phyloP scores from a whole-genome alignment of 2,113 vertebrate species.

The Pseudorectes ferrugineus region DNA sequence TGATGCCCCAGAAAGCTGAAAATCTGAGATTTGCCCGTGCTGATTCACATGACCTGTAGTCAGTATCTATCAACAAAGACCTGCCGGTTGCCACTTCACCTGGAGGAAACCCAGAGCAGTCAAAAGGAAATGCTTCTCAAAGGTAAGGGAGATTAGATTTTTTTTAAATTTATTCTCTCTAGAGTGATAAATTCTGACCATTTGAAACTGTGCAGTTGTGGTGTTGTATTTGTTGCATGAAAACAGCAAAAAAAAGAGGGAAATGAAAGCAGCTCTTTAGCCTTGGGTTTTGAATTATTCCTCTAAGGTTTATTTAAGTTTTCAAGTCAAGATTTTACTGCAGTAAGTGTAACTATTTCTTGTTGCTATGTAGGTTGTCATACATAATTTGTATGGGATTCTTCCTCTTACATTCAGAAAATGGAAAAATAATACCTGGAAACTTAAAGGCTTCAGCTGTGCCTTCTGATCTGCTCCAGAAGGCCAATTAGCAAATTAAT shows the following conservation, averaged over 20 bases:
- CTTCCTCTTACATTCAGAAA: background rate
- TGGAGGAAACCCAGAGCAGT: background rate
- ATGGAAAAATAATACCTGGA: background rate
- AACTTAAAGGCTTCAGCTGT: background rate
- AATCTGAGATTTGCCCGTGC: background rate
- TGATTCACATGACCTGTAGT: background rate
- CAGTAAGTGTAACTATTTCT: background rate
- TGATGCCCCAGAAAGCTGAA: background rate
- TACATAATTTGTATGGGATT: background rate
- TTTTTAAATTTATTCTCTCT: background rate
- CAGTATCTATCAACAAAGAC: background rate
- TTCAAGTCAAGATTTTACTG: background rate
- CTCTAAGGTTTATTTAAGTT: background rate
- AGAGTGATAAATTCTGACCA: background rate
- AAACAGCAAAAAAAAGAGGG: background rate
- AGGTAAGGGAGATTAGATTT: background rate
- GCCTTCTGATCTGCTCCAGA: background rate
- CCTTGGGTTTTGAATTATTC: background rate
- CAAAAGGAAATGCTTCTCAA: background rate
- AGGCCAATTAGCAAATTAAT: background rate
- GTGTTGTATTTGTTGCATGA: background rate
- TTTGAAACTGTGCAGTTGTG: background rate
- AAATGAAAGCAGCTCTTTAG: background rate
- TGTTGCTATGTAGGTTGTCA: background rate
- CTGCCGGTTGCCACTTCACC: background rate